Base-by-base conservation (phyloP, 2,888 invertebrate species). In the Mythimna impura region DNA sequence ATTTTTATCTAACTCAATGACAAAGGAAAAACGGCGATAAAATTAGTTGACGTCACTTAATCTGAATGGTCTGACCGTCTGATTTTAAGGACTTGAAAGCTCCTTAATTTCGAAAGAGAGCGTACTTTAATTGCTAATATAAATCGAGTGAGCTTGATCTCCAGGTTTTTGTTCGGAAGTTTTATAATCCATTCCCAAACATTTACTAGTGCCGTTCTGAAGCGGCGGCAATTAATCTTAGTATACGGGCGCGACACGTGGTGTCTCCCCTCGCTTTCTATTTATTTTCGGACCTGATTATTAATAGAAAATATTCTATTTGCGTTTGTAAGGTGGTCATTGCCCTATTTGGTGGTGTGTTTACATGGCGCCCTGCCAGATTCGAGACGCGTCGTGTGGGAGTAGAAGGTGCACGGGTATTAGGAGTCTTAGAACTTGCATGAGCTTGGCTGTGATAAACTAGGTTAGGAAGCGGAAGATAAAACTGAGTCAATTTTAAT, bases 311-410 rank as follows among this genome's bases (percentile, higher is more conserved):
- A 88, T 89, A 88, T 89, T 91, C 94, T 95, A 95, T 95, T 95
- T 95, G 89, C 89, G 93, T 94, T 90, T 81, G 84, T 81, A 89
- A 86, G 89, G 88, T 95, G 95, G 95, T 95, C 95, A 93, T 94
- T 95, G 95, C 95, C 95, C 96, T 94, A 95, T 94, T 95, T 95
- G 95, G 95, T 93, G 89, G 88, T 92, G 88, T 94, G 94, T 95
- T 94, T 95, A 94, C 94, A 91, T 95, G 94, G 94, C 94, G 90
- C 87, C 82, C 71, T 90, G 94, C 93, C 94, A 94, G 91, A 83
- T 85, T 79, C 79, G 87, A 90, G 89, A 89, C 88, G 88, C 84
- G 83, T 86, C 80, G 54, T 87, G 78, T 86, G 64, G 78, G 80
- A 76, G 73, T 76, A 81, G 75, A 74, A 80, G 74, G 70, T 81